Conservation (phyloP, 1,140 invertebrate genomes). For the Cotesia chilonis region DNA sequence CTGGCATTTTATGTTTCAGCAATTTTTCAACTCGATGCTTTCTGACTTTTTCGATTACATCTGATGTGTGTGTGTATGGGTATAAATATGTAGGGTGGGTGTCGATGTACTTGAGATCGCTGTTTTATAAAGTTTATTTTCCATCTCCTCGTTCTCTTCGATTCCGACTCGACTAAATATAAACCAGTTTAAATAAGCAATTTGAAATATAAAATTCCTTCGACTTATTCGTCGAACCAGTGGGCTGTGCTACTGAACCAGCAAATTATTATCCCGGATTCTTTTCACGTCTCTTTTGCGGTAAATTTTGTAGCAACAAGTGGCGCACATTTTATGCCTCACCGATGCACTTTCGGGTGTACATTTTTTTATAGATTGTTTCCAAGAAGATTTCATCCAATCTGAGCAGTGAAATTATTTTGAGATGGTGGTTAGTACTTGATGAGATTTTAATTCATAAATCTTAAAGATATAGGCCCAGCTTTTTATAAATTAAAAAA, state of each 20-base stretch:
- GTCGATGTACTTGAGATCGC: neutral
- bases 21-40: neutral
- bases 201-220: neutral
- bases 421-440: too few species aligned
- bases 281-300: slow-evolving; percentile 4
- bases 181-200: slow-evolving; percentile 9
- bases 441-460: too few species aligned
- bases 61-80: neutral
- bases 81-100: neutral
- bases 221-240: slow-evolving; percentile 4
- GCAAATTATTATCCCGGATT: slow-evolving; percentile 19
- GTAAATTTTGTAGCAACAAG: slow-evolving; percentile 33
- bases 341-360: neutral
- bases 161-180: neutral
- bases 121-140: slow-evolving; percentile 3
- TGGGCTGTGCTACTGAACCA: neutral
- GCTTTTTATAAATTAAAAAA: too few species aligned
- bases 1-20: neutral
- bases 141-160: neutral
- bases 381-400: too few species aligned
- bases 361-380: neutral
- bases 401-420: too few species aligned
- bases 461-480: too few species aligned
- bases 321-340: slow-evolving; percentile 27
- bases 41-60: neutral